Base-by-base conservation (phyloP, 2,797 vertebrate genomes). In the Siniperca undulata region DNA sequence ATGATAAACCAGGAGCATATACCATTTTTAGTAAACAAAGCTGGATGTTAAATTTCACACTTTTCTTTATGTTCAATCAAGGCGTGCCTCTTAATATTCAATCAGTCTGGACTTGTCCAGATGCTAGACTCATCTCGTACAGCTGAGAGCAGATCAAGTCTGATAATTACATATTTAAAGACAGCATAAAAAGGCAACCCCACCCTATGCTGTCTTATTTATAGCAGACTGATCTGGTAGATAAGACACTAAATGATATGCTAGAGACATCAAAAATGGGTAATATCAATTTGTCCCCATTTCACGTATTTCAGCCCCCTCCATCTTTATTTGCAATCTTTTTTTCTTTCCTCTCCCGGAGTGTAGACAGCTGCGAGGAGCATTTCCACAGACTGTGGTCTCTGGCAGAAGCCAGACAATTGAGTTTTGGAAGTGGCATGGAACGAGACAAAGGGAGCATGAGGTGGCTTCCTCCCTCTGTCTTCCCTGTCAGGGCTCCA, bases 371-470 rank as follows among this genome's bases (percentile, higher is more conserved):
- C 88, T 92, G 74, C 67, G n/a, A 70, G 60, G 80, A 86, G 76
- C 13, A 1, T 88, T 89, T 93, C 88, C 74, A 77, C 86, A 92
- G 88, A 87, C 87, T 86, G 77, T n/a, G 86, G 84, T 88, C 78
- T 91, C 88, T 90, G 89, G 86, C 90, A 92, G 66, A 73, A 87
- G 78, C 81, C 82, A 86, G 61, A 89, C 89, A 86, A 90, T 85
- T 88, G 86, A 90, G 81, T 90, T 94, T 92, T 93, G 88, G 90
- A 92, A 92, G 90, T 91, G 91, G 89, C 86, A 89, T 74, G 86
- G 85, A 91, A 93, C 81, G 30, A 90, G 90, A 94, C 87, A 90
- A 92, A 89, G 80, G 85, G 79, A 88, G 83, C 71, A 77, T 55
- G 84, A 87, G 88, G 88, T 86, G 72, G 76, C 87, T 81, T 84